These are phyloP conservation scores for Xiphydria camelus DNA, from an alignment of 2,888 invertebrate genomes.

Conservation along the genomic window DNA sequence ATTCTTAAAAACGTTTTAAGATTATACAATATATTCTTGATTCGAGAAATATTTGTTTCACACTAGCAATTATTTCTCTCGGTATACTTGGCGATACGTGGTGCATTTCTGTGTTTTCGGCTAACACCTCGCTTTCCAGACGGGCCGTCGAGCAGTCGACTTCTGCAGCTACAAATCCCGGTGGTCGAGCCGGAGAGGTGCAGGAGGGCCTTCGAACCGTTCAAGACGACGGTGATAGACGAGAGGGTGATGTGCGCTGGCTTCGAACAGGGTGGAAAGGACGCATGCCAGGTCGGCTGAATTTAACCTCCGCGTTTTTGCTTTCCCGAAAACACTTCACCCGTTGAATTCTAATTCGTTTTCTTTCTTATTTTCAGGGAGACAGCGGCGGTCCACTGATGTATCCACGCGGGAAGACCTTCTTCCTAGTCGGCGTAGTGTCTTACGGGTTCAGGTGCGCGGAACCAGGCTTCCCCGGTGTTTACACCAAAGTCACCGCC, in stretches of 20 bases:
- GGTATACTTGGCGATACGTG: too few species aligned
- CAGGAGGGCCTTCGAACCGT: slow-evolving; percentile 61
- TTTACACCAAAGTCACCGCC: slow-evolving; percentile 70
- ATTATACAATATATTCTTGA: too few species aligned
- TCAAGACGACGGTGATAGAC: slow-evolving; percentile 64
- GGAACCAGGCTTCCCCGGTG: slow-evolving; percentile 67
- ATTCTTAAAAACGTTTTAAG: too few species aligned
- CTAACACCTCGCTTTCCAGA: too few species aligned
- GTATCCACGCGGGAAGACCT: slow-evolving; percentile 59
- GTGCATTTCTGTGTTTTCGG: too few species aligned
- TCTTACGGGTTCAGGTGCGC: slow-evolving; percentile 70
- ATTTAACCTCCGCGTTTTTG: slow-evolving; percentile 20
- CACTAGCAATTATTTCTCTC: too few species aligned
- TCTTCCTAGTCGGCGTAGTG: slow-evolving; percentile 66
- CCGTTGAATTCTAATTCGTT: not conserved
- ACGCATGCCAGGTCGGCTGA: slow-evolving; percentile 77
- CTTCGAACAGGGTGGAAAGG: slow-evolving; percentile 66
- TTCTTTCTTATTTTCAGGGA: slow-evolving; percentile 50
- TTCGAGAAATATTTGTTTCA: too few species aligned
- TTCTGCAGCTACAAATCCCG: slow-evolving; percentile 74
- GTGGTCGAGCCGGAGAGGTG: slow-evolving; percentile 69
- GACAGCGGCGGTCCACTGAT: slow-evolving; percentile 85
- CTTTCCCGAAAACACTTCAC: too few species aligned
- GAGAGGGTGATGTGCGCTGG: slow-evolving; percentile 74
- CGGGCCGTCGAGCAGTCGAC: slow-evolving; percentile 67